Base-by-base conservation (phyloP, 1,140 invertebrate species). In the Aradophagus sp. region DNA sequence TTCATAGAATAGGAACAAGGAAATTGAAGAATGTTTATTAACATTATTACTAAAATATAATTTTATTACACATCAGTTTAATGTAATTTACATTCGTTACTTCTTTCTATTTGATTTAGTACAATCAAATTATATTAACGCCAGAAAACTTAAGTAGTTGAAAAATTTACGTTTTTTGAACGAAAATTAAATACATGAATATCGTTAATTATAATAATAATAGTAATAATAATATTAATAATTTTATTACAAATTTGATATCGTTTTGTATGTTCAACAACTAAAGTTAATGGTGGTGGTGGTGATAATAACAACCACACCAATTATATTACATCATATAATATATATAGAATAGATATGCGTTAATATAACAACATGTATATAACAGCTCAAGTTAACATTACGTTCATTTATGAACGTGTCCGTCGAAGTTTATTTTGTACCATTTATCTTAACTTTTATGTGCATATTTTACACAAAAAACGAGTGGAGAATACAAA, bases 31-130 rank as follows among this genome's bases (percentile, higher is more conserved):
- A 23, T 23, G 34, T 20, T 6, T 11, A 10, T 42, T 35, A 34
- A 55, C 19, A 45, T 36, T 45, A 38, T 56, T 56, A 56, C 41
- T 56, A 56, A 56, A 56, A 56, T 56, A 56, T 56, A n/a, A 44
- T 44, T 44, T 44, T 44, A 56, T 44, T 44, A 26, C 27, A 13
- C 13, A 31, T 35, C 27, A 17, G 19, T 19, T 17, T 34, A 34
- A 44, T 2, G 12, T 35, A 6, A 53, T 20, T 53, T 41, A 53
- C 36, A 53, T 35, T 56, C 17, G 36, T 53, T 41, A 14, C n/a
- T 38, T 20, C 3, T 32, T 41, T 20, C 27, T 27, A 5, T 3
- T 50, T 6, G 1, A 11, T 15, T 35, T 8, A 31, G 12, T 48
- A 16, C 16, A 36, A 5, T 36, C 4, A 8, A 6, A 26, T 15